phyloP scores from a whole-genome alignment of 2,113 vertebrate species.

The Ophiodon elongatus region DNA sequence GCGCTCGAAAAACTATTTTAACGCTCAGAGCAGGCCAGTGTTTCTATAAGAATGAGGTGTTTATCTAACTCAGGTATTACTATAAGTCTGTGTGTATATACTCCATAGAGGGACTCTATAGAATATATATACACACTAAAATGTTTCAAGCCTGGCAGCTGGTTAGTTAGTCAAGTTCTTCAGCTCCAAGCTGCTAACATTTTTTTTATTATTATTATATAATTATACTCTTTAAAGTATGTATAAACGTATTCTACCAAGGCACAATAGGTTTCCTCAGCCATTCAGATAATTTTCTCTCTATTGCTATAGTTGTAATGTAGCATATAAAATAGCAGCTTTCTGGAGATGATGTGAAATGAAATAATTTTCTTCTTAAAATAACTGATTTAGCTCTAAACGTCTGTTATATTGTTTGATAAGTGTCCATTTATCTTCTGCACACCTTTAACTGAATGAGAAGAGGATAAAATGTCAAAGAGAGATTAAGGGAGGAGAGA shows the following conservation, averaged over 20 bases:
- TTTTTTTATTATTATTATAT: too few relatives aligned
- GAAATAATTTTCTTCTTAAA: background rate
- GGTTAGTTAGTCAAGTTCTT: background rate
- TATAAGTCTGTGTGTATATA: background rate
- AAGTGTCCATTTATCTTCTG: background rate
- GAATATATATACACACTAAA: background rate
- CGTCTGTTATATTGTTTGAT: background rate
- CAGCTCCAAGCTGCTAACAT: background rate
- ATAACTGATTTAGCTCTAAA: background rate
- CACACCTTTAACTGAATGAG: background rate
- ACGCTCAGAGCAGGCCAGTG: background rate
- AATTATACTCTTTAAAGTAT: background rate
- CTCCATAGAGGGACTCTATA: background rate
- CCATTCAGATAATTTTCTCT: background rate
- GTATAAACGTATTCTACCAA: background rate
- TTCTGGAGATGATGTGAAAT: background rate
- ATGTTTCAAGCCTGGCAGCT: background rate
- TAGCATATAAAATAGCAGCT: background rate
- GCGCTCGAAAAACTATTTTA: background rate
- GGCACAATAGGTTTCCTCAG: background rate
- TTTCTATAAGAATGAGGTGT: background rate
- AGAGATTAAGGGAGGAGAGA: constrained; percentile 1
- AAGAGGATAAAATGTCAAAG: background rate
- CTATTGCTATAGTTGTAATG: background rate
- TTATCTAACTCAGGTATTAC: background rate